These are phyloP conservation scores for Alosa alosa DNA, from an alignment of 2,113 vertebrate genomes.

Conservation along the genomic window DNA sequence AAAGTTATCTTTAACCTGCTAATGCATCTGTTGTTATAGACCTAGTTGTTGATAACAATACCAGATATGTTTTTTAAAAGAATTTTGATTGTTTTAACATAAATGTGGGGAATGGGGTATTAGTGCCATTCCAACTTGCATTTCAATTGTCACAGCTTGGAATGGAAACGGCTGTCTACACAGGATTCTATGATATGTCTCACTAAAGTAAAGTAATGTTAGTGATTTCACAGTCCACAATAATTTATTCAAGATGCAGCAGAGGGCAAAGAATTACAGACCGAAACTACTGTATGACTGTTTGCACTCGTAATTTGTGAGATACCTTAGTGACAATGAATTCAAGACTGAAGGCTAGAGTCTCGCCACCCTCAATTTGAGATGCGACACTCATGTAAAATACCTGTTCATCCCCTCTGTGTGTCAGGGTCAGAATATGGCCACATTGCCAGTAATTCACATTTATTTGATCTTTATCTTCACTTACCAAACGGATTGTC, in stretches of 20 bases:
- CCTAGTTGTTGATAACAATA: not conserved
- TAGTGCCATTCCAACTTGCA: not conserved
- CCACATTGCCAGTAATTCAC: too few species aligned
- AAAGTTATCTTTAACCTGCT: not conserved
- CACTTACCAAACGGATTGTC: too few species aligned
- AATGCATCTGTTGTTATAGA: not conserved
- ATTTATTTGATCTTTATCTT: too few species aligned
- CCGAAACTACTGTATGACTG: not conserved
- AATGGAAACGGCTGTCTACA: not conserved
- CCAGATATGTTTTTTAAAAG: not conserved
- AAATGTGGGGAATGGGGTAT: not conserved
- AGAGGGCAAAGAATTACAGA: not conserved
- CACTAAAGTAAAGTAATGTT: not conserved
- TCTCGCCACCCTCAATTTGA: not conserved
- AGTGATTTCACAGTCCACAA: not conserved
- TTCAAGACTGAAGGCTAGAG: too few species aligned
- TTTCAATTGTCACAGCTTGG: not conserved
- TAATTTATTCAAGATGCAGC: not conserved
- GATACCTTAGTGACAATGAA: too few species aligned
- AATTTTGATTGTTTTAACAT: not conserved
- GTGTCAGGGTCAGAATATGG: too few species aligned
- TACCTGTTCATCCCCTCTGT: not conserved
- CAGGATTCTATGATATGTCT: not conserved
- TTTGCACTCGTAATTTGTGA: not conserved
- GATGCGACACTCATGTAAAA: not conserved